phyloP scores from a whole-genome alignment of 2,888 invertebrate species.

The Monopis laevigella region DNA sequence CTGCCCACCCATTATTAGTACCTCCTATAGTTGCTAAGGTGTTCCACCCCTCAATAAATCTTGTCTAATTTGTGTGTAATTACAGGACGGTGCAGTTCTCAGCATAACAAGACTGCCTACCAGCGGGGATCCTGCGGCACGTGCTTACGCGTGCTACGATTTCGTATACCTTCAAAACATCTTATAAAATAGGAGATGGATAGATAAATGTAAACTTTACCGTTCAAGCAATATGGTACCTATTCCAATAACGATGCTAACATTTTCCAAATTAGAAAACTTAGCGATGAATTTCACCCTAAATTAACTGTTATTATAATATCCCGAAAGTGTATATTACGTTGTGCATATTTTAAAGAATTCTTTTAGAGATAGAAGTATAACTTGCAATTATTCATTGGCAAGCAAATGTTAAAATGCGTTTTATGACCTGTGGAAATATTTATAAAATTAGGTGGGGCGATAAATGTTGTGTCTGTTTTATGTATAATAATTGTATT shows the following conservation, averaged over 20 bases:
- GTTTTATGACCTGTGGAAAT: slow-evolving; percentile 43
- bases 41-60: slow-evolving; percentile 66
- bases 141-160: slow-evolving; percentile 57
- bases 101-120: slow-evolving; percentile 62
- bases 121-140: slow-evolving; percentile 59
- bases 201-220: no score
- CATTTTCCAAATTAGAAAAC: slow-evolving; percentile 19
- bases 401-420: slow-evolving; percentile 51
- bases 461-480: slow-evolving; percentile 40
- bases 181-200: no score
- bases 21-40: slow-evolving; percentile 64
- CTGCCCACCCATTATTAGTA: slow-evolving; percentile 63
- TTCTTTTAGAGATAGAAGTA: no score
- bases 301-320: slow-evolving; percentile 35
- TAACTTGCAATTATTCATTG: slow-evolving; percentile 29
- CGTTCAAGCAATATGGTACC: no score
- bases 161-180: background rate
- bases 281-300: slow-evolving; percentile 31
- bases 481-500: no score
- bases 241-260: no score
- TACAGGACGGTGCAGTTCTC: slow-evolving; percentile 61
- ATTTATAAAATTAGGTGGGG: slow-evolving; percentile 35
- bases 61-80: slow-evolving; percentile 69
- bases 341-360: no score
- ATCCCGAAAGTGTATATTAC: slow-evolving; percentile 37